Conservation (phyloP, 2,888 invertebrate genomes). For the Caenorhabditis panamensis region DNA sequence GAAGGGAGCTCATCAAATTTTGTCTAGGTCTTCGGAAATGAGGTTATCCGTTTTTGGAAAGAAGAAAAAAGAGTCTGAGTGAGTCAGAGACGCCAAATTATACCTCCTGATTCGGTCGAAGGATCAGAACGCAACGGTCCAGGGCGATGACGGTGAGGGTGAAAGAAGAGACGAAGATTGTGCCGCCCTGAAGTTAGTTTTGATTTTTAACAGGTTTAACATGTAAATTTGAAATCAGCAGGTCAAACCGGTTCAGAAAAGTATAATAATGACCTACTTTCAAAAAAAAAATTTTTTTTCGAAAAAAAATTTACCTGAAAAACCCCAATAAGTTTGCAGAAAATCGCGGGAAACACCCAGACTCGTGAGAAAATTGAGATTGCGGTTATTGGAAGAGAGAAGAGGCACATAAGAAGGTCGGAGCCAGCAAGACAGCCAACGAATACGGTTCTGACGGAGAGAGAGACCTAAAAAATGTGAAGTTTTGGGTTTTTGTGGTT, state of each 20-base stretch:
- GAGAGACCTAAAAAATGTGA: constrained; percentile 69
- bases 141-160: constrained; percentile 80
- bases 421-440: constrained; percentile 74
- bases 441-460: constrained; percentile 76
- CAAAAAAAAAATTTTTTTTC: not conserved
- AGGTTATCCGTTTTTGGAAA: constrained; percentile 5
- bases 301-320: constrained; percentile 72
- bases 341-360: constrained; percentile 78
- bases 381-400: constrained; percentile 79
- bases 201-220: not conserved
- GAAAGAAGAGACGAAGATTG: constrained; percentile 80
- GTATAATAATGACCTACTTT: constrained; percentile 9
- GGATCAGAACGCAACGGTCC: constrained; percentile 78
- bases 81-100: too few species aligned
- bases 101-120: constrained; percentile 76
- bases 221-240: constrained; percentile 1
- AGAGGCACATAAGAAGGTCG: constrained; percentile 74
- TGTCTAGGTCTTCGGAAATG: not conserved
- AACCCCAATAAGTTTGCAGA: constrained; percentile 79
- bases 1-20: not conserved
- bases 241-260: not conserved
- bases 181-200: constrained; percentile 74
- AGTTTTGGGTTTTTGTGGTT: not conserved
- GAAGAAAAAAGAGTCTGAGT: too few species aligned
- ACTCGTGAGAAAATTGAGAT: constrained; percentile 77